A percentile compares a stretch with the other conserved stretches of the same genome.
Conservation (phyloP, 2,797 vertebrate genomes). For the Notolabrus celidotus region DNA sequence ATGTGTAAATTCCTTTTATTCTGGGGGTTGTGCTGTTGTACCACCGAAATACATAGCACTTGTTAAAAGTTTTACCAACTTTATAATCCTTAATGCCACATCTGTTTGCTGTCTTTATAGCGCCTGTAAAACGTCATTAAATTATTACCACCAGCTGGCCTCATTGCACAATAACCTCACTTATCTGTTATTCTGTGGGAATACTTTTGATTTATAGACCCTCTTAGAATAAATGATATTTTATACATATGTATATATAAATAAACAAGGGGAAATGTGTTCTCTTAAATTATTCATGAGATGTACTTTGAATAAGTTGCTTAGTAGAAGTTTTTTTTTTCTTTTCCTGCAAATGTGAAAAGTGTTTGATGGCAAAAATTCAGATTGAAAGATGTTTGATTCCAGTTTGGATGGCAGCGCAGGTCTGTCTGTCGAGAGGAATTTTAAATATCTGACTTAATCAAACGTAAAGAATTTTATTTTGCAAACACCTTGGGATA, state of each 20-base stretch:
- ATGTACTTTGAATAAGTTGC: constrained; percentile 76
- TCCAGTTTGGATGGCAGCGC: constrained; percentile 21
- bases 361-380: constrained; percentile 37
- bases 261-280: constrained; percentile 87
- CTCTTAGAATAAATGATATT: constrained; percentile 91
- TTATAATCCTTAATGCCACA: constrained; percentile 99
- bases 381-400: constrained; percentile 46
- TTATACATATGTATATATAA: constrained; percentile 90
- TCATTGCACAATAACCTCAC: constrained; percentile 87
- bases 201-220: constrained; percentile 89
- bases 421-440: constrained; percentile 20
- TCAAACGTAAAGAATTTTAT: constrained; percentile 32
- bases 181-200: constrained; percentile 87
- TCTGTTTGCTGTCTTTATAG: constrained; percentile 94
- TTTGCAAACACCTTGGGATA: background rate
- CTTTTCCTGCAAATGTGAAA: constrained; percentile 26
- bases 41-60: constrained; percentile 95
- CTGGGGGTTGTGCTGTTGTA: constrained; percentile 93
- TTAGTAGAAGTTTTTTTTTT: constrained; percentile 71
- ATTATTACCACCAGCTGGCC: constrained; percentile 93
- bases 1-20: constrained; percentile 99
- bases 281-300: constrained; percentile 88
- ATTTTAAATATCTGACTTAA: constrained; percentile 14
- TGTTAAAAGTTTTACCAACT: constrained; percentile 99
- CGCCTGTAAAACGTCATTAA: constrained; percentile 95